Evolutionary conservation across 2,113 vertebrate species (phyloP).

Genomic region (Neomonachus schauinslandi): DNA sequence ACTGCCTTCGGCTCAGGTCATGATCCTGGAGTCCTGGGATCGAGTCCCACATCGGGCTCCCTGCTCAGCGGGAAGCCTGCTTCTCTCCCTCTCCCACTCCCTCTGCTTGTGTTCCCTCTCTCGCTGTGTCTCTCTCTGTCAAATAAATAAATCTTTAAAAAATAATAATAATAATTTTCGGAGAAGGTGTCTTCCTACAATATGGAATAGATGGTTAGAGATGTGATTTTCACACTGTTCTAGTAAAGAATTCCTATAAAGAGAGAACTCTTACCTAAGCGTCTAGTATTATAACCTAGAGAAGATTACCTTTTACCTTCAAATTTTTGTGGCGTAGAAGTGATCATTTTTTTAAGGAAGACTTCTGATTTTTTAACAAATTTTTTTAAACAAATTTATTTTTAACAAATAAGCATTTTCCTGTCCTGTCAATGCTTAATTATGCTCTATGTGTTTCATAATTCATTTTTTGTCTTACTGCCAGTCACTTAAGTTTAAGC

Average conservation of each 20-base stretch:
- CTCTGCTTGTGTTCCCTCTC: too few species aligned
- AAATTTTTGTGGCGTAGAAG: constrained; percentile 7
- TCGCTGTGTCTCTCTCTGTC: too few species aligned
- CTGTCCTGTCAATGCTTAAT: neutral
- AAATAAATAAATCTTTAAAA: too few species aligned
- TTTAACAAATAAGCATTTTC: neutral
- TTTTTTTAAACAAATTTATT: too few species aligned
- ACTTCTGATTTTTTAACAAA: neutral
- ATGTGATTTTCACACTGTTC: neutral
- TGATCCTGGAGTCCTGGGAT: too few species aligned
- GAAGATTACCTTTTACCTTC: neutral
- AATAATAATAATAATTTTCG: neutral
- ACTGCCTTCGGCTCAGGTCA: too few species aligned
- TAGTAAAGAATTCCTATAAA: neutral
- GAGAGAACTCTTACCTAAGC: neutral
- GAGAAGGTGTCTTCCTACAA: neutral
- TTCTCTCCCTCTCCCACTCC: too few species aligned
- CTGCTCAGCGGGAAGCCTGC: too few species aligned
- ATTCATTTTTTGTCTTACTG: neutral
- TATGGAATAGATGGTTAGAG: neutral
- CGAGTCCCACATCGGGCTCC: too few species aligned
- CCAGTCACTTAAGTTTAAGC: neutral
- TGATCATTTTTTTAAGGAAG: neutral
- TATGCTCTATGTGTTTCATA: neutral
- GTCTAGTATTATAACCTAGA: neutral